Evolutionary conservation across 1,140 invertebrate species (phyloP).

Genomic region (Adelges cooleyi): DNA sequence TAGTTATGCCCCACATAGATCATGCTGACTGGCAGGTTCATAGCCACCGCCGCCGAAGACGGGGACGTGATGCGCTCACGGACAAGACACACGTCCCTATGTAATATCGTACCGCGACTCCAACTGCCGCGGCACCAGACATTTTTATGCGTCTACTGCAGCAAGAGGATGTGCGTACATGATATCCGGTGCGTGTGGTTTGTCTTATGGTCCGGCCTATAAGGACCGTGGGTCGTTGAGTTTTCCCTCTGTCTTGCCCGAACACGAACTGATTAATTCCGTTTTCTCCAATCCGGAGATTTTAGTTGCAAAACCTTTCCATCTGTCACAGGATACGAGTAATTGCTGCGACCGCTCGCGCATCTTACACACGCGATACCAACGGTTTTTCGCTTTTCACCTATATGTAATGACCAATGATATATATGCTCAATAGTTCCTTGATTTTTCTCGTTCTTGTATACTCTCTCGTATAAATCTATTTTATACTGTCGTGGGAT

Average conservation of each 20-base stretch:
- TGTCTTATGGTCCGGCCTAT: no score
- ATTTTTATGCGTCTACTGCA: neutral
- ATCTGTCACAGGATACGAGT: neutral
- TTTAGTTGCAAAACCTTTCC: no score
- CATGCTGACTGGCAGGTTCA: conserved; percentile 27
- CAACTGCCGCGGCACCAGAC: neutral
- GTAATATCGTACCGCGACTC: neutral
- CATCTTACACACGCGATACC: neutral
- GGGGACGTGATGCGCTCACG: conserved; percentile 8
- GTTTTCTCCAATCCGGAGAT: no score
- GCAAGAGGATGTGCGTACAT: no score
- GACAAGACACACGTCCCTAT: neutral
- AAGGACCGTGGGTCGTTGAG: no score
- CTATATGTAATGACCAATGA: neutral
- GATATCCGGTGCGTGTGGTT: no score
- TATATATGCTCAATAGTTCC: neutral
- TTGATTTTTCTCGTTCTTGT: no score
- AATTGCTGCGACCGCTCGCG: neutral
- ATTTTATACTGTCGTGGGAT: no score
- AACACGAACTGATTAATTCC: no score
- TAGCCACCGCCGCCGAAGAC: neutral
- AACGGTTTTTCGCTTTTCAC: neutral
- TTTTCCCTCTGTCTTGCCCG: no score
- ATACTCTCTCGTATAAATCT: no score
- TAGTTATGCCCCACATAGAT: conserved; percentile 32